Base-by-base conservation (phyloP, 2,797 vertebrate genomes). In the Anableps anableps region DNA sequence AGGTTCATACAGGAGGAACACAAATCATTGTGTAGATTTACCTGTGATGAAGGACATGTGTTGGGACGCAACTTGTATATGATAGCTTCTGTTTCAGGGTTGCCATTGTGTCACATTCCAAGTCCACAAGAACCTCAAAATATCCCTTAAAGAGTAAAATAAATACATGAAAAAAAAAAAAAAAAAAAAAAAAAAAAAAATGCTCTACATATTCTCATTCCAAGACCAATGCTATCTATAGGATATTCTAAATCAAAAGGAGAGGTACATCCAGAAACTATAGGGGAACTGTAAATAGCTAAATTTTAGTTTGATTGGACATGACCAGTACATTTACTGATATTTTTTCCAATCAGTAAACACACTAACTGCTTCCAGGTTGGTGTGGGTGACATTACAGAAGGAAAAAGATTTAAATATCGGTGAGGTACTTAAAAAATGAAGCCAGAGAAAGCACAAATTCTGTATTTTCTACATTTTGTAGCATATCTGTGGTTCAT, bases 1-100 rank as follows among this genome's bases (percentile, higher is more conserved):
- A 41, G 13, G 0, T 14, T 14, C 1, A 3, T 0, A 21, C 10
- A 36, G 26, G n/a, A 45, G 29, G 29, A 0, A 36, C 0, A 81
- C n/a, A 50, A 16, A 47, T 14, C 17, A 55, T 0, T 1, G 60
- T 34, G 50, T 34, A 60, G 45, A 50, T 19, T 91, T 87, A 94
- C 94, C 36, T 91, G 75, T 80, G 82, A 53, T 87, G 85, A 31
- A 94, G 88, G 75, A 92, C 90, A 62, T 89, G 70, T 53, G 43
- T 72, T 78, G 92, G 91, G 79, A 94, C 86, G 81, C 92, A 92
- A 85, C 88, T 94, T 83, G 80, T 81, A 41, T 58, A 31, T 48
- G 91, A 83, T 72, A 94, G 78, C 62, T 84, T 92, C 19, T 53
- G 45, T 72, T 55, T 90, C 66, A 94, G 43, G 47, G 62, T 80